A percentile compares a stretch with the other conserved stretches of the same genome.
phyloP scores from a whole-genome alignment of 1,140 invertebrate genomes.

The Protaetia brevitarsis region DNA sequence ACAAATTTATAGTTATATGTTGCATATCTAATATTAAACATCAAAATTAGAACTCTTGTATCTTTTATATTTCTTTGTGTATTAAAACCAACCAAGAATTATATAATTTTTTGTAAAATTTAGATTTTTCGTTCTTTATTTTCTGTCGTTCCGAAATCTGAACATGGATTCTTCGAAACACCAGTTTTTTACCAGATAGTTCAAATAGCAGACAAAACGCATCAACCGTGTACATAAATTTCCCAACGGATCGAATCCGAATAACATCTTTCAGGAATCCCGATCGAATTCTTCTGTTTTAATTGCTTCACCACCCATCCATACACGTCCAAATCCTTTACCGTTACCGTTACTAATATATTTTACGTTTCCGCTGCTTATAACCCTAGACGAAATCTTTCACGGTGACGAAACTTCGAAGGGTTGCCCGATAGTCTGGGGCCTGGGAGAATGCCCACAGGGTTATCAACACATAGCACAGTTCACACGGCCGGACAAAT shows the following conservation, averaged over 20 bases:
- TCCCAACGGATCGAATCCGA: neutral
- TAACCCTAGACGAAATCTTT: no score
- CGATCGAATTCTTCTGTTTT: constrained; percentile 10
- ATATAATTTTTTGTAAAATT: no score
- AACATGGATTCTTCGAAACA: no score
- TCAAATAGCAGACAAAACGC: neutral
- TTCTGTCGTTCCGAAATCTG: no score
- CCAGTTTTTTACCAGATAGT: constrained; percentile 2
- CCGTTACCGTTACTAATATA: neutral
- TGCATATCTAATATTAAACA: no score
- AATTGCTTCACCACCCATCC: neutral
- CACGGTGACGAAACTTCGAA: neutral
- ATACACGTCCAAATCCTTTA: neutral
- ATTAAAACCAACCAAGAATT: no score
- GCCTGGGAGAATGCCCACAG: constrained; percentile 18
- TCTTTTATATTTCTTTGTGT: no score
- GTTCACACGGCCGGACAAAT: constrained; percentile 28
- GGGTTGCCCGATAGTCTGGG: neutral
- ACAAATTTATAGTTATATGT: no score
- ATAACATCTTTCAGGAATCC: neutral
- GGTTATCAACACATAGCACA: constrained; percentile 24
- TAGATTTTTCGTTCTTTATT: no score
- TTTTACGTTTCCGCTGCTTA: neutral
- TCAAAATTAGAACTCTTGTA: no score
- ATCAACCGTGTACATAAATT: constrained; percentile 2